Evolutionary conservation across 1,140 invertebrate genomes (phyloP), one percentile per base, ranked within the genome.

Genomic region (Bombus terrestris): DNA sequence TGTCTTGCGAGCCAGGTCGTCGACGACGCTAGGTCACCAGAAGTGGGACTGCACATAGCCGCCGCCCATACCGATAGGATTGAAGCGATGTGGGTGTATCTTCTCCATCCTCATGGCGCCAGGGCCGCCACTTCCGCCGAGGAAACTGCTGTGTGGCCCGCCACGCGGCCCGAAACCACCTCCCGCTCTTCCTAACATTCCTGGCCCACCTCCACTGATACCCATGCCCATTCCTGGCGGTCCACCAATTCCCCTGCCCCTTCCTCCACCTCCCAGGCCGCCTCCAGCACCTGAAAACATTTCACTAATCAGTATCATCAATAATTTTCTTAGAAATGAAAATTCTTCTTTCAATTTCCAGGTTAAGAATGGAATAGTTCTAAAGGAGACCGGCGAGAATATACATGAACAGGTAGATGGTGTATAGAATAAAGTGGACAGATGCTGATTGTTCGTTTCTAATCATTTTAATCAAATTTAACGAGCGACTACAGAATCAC

Each of bases 21-120:
- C 66, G 37, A 37, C 69, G 57, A 64, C 57, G 71, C 43, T 66
- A 82, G 91, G 92, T 95, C 95, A 95, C 95, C 95, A 95, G 86
- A 95, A 95, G 77, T 95, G 94, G 10, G 94, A 93, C 69, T 95
- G 94, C 59, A 95, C 94, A 78, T 95, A 95, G 41, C 93, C 92
- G 32, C 95, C 94, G 0, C 94, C 94, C 95, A 95, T 95, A 10
- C 95, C 94, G 41, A 95, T 93, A 0, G 95, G 94, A 84, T 95
- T 95, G 85, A 95, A 95, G 18, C 95, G 94, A 76, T 95, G 95
- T 0, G 94, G 94, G 80, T 95, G 95, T 13, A 95, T 93, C 79
- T 95, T 95, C n/a, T 95, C 95, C 95, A 95, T 95, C 41, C 95
- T 92, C 93, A 95, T 95, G 4, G 94, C 95, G 10, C 95, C 95